Evolutionary conservation across 2,888 invertebrate species (phyloP), one percentile per base, ranked within the genome.

Genomic region (Yponomeuta sedellus): DNA sequence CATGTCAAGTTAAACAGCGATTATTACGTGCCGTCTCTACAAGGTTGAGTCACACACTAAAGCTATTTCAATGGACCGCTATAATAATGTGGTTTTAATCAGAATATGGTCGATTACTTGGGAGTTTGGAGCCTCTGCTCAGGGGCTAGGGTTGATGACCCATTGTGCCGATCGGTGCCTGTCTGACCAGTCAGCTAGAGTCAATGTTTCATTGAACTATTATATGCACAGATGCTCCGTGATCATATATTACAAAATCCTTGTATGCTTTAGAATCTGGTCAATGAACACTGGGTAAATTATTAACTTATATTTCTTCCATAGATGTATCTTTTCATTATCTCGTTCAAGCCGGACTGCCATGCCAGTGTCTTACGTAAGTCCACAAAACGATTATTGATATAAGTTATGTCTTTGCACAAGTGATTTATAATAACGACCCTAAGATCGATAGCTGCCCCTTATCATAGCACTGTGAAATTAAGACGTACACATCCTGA

Each of bases 401-500:
- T 16, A 16, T 52, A 16, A 52, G 44, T 16, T 52, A 16, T 52
- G 16, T 16, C 16, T 52, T 52, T 52, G 16, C 2, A 52, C 44
- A 52, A 52, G 44, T 52, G 44, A 52, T 52, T 52, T 52, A 52
- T 16, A 52, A 52, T 52, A 52, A 16, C 44, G 16, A 52, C 16
- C 44, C 44, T 52, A 16, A 52, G 16, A 52, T 12, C 44, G 44
- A 52, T 12, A 52, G 44, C 28, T 61, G 67, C 71, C 72, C 73
- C 72, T 74, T 74, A 73, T 76, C 75, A 71, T 70, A 72, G 71
- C 74, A 72, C 69, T 74, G 75, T 78, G 76, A 80, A 81, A 82
- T 85, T 82, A 81, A 85, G 83, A 83, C 76, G 77, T 78, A 77
- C 78, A 80, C 82, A 84, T 84, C 83, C 81, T 85, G 81, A 80